A percentile compares a stretch with the other conserved stretches of the same genome.
Evolutionary conservation across 64 coral and sea anemone species (phyloP).

Genomic region (Pocillopora damicornis): DNA sequence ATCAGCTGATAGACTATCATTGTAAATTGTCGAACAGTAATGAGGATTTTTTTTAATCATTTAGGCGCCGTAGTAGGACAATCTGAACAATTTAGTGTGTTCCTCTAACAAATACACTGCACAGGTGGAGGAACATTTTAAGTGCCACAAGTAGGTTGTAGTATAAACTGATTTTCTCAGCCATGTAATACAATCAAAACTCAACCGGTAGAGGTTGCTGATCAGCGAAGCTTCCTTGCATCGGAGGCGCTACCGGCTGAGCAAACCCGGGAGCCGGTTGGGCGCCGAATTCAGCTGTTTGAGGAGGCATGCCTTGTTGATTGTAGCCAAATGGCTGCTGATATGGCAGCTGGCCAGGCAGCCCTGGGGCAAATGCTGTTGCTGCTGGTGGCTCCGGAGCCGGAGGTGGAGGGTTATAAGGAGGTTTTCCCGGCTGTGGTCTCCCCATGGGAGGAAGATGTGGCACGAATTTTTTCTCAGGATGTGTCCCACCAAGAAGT

Average conservation of each 20-base stretch:
- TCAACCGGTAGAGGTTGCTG: background rate
- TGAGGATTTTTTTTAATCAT: too few relatives aligned
- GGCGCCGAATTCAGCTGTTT: background rate
- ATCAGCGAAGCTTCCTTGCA: background rate
- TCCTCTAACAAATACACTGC: too few relatives aligned
- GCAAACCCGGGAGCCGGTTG: slow-evolving; percentile 6
- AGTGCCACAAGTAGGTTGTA: too few relatives aligned
- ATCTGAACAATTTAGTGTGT: too few relatives aligned
- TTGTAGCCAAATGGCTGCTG: slow-evolving; percentile 17
- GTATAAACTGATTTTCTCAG: too few relatives aligned
- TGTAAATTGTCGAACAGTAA: too few relatives aligned
- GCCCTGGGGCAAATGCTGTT: background rate
- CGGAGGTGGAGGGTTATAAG: background rate
- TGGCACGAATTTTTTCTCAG: slow-evolving; percentile 14
- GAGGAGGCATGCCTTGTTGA: slow-evolving; percentile 21
- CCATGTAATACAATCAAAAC: background rate
- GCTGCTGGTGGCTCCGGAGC: background rate
- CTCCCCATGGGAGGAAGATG: slow-evolving; percentile 23
- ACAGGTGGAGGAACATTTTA: too few relatives aligned
- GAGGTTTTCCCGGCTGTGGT: slow-evolving; percentile 11
- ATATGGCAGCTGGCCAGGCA: background rate
- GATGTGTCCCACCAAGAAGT: background rate
- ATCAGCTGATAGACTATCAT: too few relatives aligned
- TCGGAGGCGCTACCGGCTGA: background rate
- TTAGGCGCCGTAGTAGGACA: too few relatives aligned